Evolutionary conservation across 2,797 vertebrate species (phyloP).

Genomic region (Characodon lateralis): DNA sequence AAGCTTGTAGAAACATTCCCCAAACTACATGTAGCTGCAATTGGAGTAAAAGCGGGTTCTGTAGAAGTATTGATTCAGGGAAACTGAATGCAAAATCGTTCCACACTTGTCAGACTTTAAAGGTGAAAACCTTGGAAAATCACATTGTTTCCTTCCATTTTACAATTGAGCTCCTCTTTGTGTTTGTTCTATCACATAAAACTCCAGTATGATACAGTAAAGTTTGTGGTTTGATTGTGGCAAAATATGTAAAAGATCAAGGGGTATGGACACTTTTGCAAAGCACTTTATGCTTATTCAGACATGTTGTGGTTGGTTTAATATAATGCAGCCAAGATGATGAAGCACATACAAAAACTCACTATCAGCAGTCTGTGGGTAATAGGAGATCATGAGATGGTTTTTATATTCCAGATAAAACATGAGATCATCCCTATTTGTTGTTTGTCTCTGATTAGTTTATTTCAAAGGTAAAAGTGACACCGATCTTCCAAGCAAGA

Average conservation of each 20-base stretch:
- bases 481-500: conserved; percentile 74
- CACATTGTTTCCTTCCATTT: too few species aligned
- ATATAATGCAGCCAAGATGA: not conserved
- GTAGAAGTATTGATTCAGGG: too few species aligned
- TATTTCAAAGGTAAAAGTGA: conserved; percentile 68
- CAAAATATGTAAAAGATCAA: not conserved
- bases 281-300: not conserved
- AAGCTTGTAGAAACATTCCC: too few species aligned
- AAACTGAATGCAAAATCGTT: too few species aligned
- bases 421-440: not conserved
- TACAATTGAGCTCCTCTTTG: too few species aligned
- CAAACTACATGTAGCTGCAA: too few species aligned
- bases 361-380: not conserved
- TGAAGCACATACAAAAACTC: too few species aligned
- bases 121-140: too few species aligned
- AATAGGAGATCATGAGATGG: not conserved
- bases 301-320: not conserved
- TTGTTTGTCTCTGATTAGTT: conserved; percentile 66
- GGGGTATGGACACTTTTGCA: not conserved
- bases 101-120: too few species aligned
- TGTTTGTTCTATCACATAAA: not conserved
- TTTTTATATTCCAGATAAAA: not conserved
- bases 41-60: too few species aligned
- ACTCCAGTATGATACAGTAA: not conserved
- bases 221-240: not conserved